Evolutionary conservation across 2,888 invertebrate genomes (phyloP).

Genomic region (Synanthedon andrenaeformis): DNA sequence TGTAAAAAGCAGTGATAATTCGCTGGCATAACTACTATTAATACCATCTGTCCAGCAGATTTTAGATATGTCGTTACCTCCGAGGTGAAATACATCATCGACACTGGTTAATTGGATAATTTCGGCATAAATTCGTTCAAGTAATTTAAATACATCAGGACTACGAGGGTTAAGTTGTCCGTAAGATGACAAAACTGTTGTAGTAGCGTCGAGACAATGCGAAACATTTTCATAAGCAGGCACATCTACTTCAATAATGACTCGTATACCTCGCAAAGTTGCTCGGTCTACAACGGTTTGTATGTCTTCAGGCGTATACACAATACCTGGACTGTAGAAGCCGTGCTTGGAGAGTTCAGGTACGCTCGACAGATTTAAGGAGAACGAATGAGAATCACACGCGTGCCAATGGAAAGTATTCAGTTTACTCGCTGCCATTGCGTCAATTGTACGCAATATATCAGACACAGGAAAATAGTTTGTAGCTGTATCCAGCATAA

Average conservation of each 20-base stretch:
- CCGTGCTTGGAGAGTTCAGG: conserved; percentile 83
- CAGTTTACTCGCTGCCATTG: conserved; percentile 88
- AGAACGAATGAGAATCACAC: conserved; percentile 90
- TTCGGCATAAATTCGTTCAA: conserved; percentile 79
- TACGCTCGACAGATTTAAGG: conserved; percentile 78
- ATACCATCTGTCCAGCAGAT: conserved; percentile 77
- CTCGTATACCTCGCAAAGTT: conserved; percentile 82
- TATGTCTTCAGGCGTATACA: conserved; percentile 77
- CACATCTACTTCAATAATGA: conserved; percentile 88
- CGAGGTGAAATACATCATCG: conserved; percentile 82
- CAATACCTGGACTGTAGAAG: conserved; percentile 80
- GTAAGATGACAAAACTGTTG: conserved; percentile 84
- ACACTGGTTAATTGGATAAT: conserved; percentile 80
- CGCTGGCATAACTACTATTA: conserved; percentile 74
- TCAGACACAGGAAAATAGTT: conserved; percentile 83
- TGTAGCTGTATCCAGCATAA: conserved; percentile 89
- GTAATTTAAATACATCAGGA: conserved; percentile 74
- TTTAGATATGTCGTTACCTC: conserved; percentile 80
- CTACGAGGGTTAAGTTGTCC: conserved; percentile 84
- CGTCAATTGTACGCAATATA: conserved; percentile 79
- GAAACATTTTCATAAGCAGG: conserved; percentile 85
- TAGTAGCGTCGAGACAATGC: conserved; percentile 77
- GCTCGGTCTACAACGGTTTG: conserved; percentile 81
- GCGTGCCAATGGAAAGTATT: conserved; percentile 94
- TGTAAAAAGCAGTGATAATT: conserved; percentile 80